These are phyloP conservation scores for Gallinago stenura DNA, from an alignment of 2,797 vertebrate genomes.

Conservation along the genomic window DNA sequence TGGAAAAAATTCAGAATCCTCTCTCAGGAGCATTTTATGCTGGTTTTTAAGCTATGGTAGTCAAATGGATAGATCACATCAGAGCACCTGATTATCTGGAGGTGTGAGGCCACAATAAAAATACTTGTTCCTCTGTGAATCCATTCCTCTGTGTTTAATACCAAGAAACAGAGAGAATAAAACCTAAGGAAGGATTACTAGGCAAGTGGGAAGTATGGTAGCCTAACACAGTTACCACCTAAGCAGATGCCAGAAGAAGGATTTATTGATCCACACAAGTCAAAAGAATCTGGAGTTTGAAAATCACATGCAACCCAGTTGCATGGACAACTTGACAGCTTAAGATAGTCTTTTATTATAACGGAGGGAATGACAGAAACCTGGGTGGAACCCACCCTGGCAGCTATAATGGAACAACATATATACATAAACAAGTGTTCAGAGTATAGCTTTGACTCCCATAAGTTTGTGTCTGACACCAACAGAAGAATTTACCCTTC, in stretches of 20 bases:
- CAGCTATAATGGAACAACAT: neutral
- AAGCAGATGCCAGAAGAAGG: neutral
- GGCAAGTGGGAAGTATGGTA: neutral
- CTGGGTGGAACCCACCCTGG: neutral
- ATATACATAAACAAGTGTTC: neutral
- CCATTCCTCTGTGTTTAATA: neutral
- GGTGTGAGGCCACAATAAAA: neutral
- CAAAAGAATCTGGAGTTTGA: neutral
- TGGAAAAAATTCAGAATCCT: neutral
- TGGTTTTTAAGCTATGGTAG: neutral
- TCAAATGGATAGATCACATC: neutral
- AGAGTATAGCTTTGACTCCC: neutral
- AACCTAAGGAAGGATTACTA: neutral
- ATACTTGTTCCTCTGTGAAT: neutral
- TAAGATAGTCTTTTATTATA: neutral
- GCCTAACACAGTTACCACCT: neutral
- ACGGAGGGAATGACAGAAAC: neutral
- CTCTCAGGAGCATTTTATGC: neutral
- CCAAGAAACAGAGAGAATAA: neutral
- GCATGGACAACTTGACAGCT: neutral
- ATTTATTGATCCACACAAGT: neutral
- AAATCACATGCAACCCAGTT: neutral
- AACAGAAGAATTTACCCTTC: neutral
- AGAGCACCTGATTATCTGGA: neutral
- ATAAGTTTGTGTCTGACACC: neutral